A percentile compares a stretch with the other conserved stretches of the same genome.
Evolutionary conservation across 2,113 vertebrate species (phyloP).

Genomic region (Xiphias gladius): DNA sequence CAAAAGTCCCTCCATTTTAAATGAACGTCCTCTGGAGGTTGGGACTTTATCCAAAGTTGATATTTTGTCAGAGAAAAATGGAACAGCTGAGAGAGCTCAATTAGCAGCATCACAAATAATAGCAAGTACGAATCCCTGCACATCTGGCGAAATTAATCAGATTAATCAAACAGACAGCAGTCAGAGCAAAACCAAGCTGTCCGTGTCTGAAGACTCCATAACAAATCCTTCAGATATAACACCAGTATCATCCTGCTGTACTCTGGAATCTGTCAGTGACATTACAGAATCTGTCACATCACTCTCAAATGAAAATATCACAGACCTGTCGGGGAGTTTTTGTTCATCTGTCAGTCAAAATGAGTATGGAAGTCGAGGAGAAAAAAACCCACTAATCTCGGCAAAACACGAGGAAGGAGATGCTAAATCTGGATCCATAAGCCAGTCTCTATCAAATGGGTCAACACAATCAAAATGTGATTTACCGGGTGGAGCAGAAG

Average conservation of each 20-base stretch:
- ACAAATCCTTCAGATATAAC: conserved; percentile 33
- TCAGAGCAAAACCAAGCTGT: neutral
- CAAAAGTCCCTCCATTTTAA: neutral
- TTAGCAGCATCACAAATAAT: neutral
- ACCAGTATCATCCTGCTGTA: conserved; percentile 27
- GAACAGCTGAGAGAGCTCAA: neutral
- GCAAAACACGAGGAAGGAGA: neutral
- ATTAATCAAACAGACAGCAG: neutral
- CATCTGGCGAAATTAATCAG: conserved; percentile 17
- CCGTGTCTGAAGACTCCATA: conserved; percentile 15
- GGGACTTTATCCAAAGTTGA: neutral
- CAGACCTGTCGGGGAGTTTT: conserved; percentile 30
- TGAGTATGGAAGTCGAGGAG: neutral
- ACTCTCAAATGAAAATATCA: conserved; percentile 36
- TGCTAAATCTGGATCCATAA: neutral
- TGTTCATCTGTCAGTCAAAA: conserved; percentile 31
- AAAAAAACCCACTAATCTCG: neutral
- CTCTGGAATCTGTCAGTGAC: neutral
- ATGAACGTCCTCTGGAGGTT: neutral
- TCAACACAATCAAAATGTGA: conserved; percentile 21
- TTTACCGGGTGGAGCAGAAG: neutral
- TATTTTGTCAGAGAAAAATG: conserved; percentile 24
- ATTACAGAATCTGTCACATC: conserved; percentile 14
- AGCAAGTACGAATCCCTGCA: neutral
- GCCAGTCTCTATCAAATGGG: neutral